These are phyloP conservation scores for Diarsia brunnea DNA, from an alignment of 2,888 invertebrate species.

Conservation along the genomic window DNA sequence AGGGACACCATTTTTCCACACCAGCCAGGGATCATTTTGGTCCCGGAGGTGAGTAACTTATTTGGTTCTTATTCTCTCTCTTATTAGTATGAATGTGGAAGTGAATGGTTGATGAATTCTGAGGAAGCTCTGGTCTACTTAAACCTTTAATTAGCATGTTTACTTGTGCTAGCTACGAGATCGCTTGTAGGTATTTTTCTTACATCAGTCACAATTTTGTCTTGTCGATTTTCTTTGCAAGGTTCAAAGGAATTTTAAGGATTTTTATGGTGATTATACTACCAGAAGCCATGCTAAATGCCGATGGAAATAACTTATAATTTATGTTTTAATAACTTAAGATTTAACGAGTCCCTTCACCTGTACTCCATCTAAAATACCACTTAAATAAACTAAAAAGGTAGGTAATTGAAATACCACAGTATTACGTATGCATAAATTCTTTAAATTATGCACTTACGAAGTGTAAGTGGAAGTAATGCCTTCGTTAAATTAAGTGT, in stretches of 20 bases:
- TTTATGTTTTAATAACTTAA: background rate
- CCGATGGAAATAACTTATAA: background rate
- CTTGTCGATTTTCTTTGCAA: background rate
- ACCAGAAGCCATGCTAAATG: background rate
- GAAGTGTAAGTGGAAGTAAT: slow-evolving; percentile 2
- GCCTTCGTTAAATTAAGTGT: slow-evolving; percentile 22
- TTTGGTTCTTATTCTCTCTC: background rate
- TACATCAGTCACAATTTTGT: background rate
- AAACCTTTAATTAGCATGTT: background rate
- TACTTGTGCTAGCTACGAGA: background rate
- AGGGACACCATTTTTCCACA: slow-evolving; percentile 95
- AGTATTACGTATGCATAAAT: slow-evolving; percentile 24
- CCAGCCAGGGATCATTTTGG: slow-evolving; percentile 94
- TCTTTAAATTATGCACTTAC: slow-evolving; percentile 31
- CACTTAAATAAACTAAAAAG: slow-evolving; percentile 19
- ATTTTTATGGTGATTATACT: background rate
- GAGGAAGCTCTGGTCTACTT: background rate
- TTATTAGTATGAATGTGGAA: background rate
- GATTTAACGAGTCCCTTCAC: slow-evolving; percentile 15
- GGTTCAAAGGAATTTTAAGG: background rate
- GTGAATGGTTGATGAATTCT: background rate
- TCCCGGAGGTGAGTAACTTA: slow-evolving; percentile 92
- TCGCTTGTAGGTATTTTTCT: background rate
- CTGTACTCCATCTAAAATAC: slow-evolving; percentile 11
- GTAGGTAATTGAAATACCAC: slow-evolving; percentile 47